Evolutionary conservation across 2,888 invertebrate species (phyloP).

Genomic region (Fragum fragum): DNA sequence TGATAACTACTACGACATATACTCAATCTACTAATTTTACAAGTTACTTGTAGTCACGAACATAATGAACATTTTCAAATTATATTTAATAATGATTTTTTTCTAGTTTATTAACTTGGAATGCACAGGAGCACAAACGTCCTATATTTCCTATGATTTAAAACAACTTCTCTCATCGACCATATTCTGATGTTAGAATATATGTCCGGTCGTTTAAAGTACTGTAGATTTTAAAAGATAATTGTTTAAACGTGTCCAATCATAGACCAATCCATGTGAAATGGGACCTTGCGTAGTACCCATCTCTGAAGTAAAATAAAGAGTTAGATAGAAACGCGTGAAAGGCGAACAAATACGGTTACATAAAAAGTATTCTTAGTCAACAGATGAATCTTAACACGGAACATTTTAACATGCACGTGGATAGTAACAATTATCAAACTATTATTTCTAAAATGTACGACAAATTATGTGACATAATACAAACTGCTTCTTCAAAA

Average conservation of each 20-base stretch:
- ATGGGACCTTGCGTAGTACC: no score
- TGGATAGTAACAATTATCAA: not conserved
- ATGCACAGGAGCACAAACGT: conserved; percentile 10
- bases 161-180: conserved; percentile 8
- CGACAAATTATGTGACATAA: no score
- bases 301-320: not conserved
- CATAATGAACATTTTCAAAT: no score
- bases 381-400: not conserved
- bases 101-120: no score
- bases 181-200: not conserved
- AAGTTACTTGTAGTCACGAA: no score
- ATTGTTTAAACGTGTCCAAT: conserved; percentile 16
- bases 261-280: conserved; percentile 4
- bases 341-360: not conserved
- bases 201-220: not conserved
- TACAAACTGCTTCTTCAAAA: not conserved
- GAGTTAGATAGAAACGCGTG: no score
- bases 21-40: no score
- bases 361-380: no score
- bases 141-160: conserved; percentile 23
- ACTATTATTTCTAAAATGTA: not conserved
- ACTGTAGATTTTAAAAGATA: conserved; percentile 8
- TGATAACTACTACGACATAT: no score
- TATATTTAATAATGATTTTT: no score
- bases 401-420: not conserved